A percentile compares a stretch with the other conserved stretches of the same genome.
phyloP scores from a whole-genome alignment of 2,113 vertebrate genomes.

The Ranitomeya variabilis region DNA sequence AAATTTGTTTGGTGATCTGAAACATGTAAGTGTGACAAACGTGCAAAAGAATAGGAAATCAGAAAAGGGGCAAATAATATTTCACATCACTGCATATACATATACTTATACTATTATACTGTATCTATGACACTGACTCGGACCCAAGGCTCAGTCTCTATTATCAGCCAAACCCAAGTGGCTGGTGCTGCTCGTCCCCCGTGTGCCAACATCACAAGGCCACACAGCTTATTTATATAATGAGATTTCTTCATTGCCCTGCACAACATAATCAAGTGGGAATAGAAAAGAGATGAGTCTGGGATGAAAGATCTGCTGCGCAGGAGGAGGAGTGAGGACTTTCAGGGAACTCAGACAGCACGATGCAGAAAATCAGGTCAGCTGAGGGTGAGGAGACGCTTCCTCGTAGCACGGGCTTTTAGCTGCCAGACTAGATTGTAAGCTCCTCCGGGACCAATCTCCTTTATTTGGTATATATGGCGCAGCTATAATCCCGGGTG shows the following conservation, averaged over 20 bases:
- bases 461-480: background rate
- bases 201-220: constrained; percentile 27
- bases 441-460: constrained; percentile 25
- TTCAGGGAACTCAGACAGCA: fast-evolving
- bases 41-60: too few relatives aligned
- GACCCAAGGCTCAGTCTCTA: background rate
- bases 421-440: constrained; percentile 25
- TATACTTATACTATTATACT: too few relatives aligned
- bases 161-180: background rate
- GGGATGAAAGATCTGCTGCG: constrained; percentile 3
- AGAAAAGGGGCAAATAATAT: too few relatives aligned
- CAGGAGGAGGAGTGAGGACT: constrained; percentile 12
- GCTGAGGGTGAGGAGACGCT: background rate
- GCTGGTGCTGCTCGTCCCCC: background rate
- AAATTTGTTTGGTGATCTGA: too few relatives aligned
- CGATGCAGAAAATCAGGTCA: background rate
- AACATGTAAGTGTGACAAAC: too few relatives aligned
- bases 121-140: fast-evolving
- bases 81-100: too few relatives aligned
- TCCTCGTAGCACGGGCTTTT: background rate
- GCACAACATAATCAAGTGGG: background rate
- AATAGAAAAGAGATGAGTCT: background rate
- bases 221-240: background rate
- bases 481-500: background rate
- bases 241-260: fast-evolving